Evolutionary conservation across 2,888 invertebrate species (phyloP), one percentile per base, ranked within the genome.

Genomic region (Ophioninae sp.): DNA sequence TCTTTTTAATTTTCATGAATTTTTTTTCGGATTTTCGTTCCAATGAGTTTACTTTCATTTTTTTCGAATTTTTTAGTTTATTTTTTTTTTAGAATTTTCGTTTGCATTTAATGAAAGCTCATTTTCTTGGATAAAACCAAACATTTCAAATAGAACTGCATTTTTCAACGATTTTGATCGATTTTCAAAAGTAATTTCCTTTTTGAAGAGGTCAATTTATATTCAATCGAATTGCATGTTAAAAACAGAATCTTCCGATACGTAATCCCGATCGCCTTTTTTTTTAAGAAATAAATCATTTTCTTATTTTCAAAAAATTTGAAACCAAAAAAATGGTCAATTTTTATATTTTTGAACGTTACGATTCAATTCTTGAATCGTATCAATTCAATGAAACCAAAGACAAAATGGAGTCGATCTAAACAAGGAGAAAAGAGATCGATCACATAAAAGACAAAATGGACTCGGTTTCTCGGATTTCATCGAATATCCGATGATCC

Each of bases 401-500:
- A 17, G 5, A 51, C 17, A 51, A 51, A 51, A 13, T 10, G 13
- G 51, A 51, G 51, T 51, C 17, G 3, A 13, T 10, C 51, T 0
- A 51, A 51, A 10, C n/a, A 2, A 30, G 0, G 30, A 13, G 0
- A 2, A 30, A 8, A 6, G 6, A 30, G 37, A 59, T 22, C 13
- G 56, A n/a, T 85, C 61, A 89, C 44, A 88, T 68, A 0, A 90
- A 67, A 44, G 88, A 86, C 61, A 87, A 65, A 0, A 59, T 73
- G 0, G 87, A 81, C 71, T 90, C 90, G 0, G 86, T 81, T 51
- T 76, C 68, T 0, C 89, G 88, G 82, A 90, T 87, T 0, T 86
- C 30, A 10, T 88, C 79, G 22, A 89, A 88, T 13, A 88, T 72
- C 2, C 82, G 81, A 17, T 78, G 71, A 74, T 88, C 87, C 0